Conservation (phyloP, 2,888 invertebrate genomes). For the Idaea aversata region DNA sequence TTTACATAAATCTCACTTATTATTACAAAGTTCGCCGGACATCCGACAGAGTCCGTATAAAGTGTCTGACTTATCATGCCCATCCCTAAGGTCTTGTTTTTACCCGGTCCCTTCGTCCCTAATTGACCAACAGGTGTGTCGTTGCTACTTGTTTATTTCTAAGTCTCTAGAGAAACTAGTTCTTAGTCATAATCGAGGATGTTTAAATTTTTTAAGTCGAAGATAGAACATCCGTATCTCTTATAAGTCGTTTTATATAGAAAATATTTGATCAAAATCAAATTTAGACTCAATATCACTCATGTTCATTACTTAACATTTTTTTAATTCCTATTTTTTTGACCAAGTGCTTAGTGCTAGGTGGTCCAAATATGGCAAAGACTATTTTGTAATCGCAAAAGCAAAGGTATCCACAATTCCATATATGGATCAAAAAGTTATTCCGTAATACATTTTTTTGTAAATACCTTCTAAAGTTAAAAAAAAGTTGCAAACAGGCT, state of each 20-base stretch:
- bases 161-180: slow-evolving; percentile 2
- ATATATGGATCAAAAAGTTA: too few relatives aligned
- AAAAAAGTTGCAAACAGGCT: too few relatives aligned
- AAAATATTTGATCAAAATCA: too few relatives aligned
- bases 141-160: slow-evolving; percentile 1
- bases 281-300: too few relatives aligned
- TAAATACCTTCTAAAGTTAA: too few relatives aligned
- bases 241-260: background rate
- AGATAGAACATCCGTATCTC: background rate
- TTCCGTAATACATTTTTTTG: too few relatives aligned
- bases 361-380: too few relatives aligned
- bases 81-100: slow-evolving; percentile 35
- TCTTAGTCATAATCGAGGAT: background rate
- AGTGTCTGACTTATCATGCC: background rate
- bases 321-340: too few relatives aligned
- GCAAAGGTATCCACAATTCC: too few relatives aligned
- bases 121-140: slow-evolving; percentile 59
- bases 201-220: background rate
- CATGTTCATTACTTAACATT: too few relatives aligned
- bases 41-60: background rate
- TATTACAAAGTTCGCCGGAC: background rate
- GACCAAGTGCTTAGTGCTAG: too few relatives aligned
- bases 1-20: background rate
- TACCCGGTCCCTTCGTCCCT: slow-evolving; percentile 38
- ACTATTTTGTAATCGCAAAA: too few relatives aligned